A percentile compares a stretch with the other conserved stretches of the same genome.
Evolutionary conservation across 2,888 invertebrate genomes (phyloP).

Genomic region (Amiota mariae): DNA sequence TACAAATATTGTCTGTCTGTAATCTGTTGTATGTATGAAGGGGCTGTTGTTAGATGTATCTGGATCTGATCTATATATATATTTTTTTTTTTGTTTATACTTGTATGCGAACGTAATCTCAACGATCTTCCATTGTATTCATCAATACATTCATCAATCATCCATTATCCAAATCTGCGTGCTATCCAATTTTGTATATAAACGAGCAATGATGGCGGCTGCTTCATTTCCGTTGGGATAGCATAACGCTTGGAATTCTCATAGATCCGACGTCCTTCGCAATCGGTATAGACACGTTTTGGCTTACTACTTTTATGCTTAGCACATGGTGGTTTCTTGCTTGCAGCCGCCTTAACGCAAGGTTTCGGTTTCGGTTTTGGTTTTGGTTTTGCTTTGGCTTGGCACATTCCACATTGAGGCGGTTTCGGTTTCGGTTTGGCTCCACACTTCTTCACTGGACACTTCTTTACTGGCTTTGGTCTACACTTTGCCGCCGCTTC

Average conservation of each 20-base stretch:
- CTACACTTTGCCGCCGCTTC: background rate
- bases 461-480: background rate
- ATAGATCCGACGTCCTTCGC: constrained; percentile 59
- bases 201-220: constrained; percentile 60
- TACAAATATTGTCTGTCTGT: too few relatives aligned
- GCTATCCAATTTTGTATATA: constrained; percentile 47
- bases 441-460: background rate
- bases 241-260: constrained; percentile 52
- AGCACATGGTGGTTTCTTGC: too few relatives aligned
- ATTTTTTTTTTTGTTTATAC: background rate
- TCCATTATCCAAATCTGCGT: background rate
- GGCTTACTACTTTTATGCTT: background rate
- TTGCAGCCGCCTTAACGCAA: too few relatives aligned
- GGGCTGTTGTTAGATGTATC: too few relatives aligned
- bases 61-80: background rate
- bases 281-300: constrained; percentile 42
- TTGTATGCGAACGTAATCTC: background rate
- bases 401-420: too few relatives aligned
- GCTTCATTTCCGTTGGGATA: constrained; percentile 65
- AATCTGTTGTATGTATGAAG: too few relatives aligned
- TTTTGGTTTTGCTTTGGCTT: background rate
- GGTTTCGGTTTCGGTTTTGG: background rate
- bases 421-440: background rate
- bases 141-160: too few relatives aligned
- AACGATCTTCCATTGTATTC: too few relatives aligned